Base-by-base conservation (phyloP, 2,113 vertebrate species). In the Cygnus atratus region DNA sequence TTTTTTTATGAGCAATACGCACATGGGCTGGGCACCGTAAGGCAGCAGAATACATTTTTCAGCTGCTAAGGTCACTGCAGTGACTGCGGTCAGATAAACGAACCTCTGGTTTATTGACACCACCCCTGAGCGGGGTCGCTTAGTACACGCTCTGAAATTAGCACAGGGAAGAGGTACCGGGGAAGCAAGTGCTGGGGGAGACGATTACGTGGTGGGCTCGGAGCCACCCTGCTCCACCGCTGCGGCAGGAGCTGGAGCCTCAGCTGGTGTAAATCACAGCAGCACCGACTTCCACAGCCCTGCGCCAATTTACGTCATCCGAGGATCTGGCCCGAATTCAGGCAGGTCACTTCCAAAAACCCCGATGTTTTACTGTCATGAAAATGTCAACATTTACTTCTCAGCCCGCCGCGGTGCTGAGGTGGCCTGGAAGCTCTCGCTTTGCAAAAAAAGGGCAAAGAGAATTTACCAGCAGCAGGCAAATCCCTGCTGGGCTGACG, bases 151-250 rank as follows among this genome's bases (percentile, higher is more conserved):
- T 11, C 39, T 26, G 2, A 18, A 54, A 39, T n/a, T 3, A 41
- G 68, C 35, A 3, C 25, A 4, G 1, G 0, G 1, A 2, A 3
- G 59, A 72, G 78, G 48, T 28, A 39, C 4, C 33, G 25, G 71
- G 58, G 31, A 10, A 68, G 59, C 1, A 8, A 57, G 61, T 2
- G 5, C 44, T 6, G 8, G 41, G 54, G 58, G 4, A 21, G 41
- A 3, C 2, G 12, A 17, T 5, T 5, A n/a, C 0, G 0, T 0
- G 8, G 43, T 6, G 37, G 75, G 1, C 29, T 13, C 3, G 0
- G 55, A 48, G 57, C 61, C 0, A 3, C 68, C 39, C 54, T 12
- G 1, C 62, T 43, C n/a, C 10, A 1, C 87, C 37, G 8, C 35
- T 10, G 1, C 67, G 29, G 66, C 66, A 1, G 1, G 54, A 54